A percentile compares a stretch with the other conserved stretches of the same genome.
Evolutionary conservation across 2,888 invertebrate species (phyloP).

Genomic region (Notodonta dromedarius): DNA sequence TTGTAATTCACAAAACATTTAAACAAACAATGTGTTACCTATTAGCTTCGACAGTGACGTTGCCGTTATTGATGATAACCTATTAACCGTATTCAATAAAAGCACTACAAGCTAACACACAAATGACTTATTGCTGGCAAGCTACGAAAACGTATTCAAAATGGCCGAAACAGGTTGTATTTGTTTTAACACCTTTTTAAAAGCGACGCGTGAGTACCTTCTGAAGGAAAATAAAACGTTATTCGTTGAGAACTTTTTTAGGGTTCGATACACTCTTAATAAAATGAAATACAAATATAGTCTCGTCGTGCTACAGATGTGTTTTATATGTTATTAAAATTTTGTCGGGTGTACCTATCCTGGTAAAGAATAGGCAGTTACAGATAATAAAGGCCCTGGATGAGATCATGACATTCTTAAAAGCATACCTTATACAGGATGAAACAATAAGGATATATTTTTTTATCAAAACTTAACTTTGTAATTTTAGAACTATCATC

Average conservation of each 20-base stretch:
- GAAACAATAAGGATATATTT: too few species aligned
- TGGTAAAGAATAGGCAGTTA: too few species aligned
- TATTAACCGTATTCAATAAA: neutral
- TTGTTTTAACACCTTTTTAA: constrained; percentile 18
- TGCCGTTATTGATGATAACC: constrained; percentile 2
- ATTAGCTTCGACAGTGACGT: neutral
- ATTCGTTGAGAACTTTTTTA: neutral
- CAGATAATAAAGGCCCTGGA: too few species aligned
- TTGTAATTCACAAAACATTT: neutral
- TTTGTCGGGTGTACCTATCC: too few species aligned
- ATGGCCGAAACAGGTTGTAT: constrained; percentile 32
- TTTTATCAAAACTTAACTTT: too few species aligned
- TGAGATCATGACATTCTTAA: too few species aligned
- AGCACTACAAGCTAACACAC: neutral
- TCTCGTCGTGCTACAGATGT: too few species aligned
- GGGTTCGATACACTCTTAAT: constrained; percentile 2
- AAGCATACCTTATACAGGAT: too few species aligned
- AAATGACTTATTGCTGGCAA: constrained; percentile 2
- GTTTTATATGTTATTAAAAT: too few species aligned
- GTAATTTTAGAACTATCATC: too few species aligned
- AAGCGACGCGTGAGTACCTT: neutral
- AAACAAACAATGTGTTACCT: neutral
- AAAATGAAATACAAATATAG: neutral
- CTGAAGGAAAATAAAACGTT: neutral
- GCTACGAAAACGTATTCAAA: constrained; percentile 13